These are phyloP conservation scores for Hetaerina americana DNA, from an alignment of 1,140 invertebrate species.

Conservation along the genomic window DNA sequence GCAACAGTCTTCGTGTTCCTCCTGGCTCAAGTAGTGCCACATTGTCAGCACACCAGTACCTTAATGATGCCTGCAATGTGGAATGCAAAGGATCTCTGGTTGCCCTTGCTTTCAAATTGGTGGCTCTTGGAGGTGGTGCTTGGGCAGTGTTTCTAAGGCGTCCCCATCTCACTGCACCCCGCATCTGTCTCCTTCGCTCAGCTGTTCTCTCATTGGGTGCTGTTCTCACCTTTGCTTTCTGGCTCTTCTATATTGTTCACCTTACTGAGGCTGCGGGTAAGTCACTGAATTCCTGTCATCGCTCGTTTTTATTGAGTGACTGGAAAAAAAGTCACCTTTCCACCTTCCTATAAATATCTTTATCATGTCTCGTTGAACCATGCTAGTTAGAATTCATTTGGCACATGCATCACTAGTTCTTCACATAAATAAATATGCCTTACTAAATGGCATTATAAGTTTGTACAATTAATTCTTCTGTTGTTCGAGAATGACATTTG, in stretches of 20 bases:
- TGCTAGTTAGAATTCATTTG: too few species aligned
- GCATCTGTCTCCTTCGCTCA: constrained; percentile 83
- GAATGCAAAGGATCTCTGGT: constrained; percentile 84
- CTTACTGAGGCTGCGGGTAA: constrained; percentile 37
- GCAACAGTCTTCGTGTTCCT: not conserved
- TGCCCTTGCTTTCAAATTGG: constrained; percentile 80
- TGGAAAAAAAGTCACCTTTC: too few species aligned
- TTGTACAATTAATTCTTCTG: too few species aligned
- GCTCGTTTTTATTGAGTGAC: too few species aligned
- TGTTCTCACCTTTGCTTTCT: constrained; percentile 88
- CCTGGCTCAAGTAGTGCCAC: not conserved
- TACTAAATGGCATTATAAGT: too few species aligned
- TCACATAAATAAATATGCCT: too few species aligned
- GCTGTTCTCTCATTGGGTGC: constrained; percentile 79
- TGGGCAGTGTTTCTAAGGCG: constrained; percentile 75
- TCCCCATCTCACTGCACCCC: constrained; percentile 73
- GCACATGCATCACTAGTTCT: too few species aligned
- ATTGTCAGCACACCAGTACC: not conserved
- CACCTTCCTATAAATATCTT: too few species aligned
- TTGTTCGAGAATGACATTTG: too few species aligned
- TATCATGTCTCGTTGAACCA: too few species aligned
- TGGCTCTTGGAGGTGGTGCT: constrained; percentile 80
- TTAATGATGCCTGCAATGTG: constrained; percentile 48
- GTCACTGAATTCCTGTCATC: too few species aligned
- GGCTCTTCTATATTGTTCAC: constrained; percentile 94